Conservation (phyloP, 2,113 vertebrate species). For the Pleuronectes platessa region DNA sequence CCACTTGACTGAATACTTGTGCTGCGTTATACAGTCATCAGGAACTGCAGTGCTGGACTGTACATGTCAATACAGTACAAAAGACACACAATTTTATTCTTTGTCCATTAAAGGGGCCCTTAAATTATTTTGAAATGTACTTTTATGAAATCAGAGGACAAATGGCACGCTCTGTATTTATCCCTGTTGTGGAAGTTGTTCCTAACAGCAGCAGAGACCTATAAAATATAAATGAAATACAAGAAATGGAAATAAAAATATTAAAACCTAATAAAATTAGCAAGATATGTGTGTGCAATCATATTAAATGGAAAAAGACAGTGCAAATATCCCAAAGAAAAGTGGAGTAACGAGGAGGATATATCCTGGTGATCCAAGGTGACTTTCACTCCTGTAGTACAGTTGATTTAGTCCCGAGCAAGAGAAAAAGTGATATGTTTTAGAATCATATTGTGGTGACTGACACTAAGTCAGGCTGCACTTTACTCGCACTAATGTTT, state of each 20-base stretch:
- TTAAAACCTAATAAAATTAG: background rate
- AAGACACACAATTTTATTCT: background rate
- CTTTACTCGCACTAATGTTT: background rate
- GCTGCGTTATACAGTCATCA: background rate
- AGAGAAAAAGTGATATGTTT: background rate
- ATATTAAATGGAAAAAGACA: no score
- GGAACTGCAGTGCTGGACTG: background rate
- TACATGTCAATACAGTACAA: background rate
- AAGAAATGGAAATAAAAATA: background rate
- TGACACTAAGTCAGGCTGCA: background rate
- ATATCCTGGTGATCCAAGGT: background rate
- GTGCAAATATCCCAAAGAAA: background rate
- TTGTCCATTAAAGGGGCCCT: background rate
- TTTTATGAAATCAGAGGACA: background rate
- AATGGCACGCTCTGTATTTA: background rate
- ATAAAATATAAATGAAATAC: background rate
- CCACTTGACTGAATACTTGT: conserved; percentile 27
- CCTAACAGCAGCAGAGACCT: no score
- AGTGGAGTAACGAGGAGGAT: background rate
- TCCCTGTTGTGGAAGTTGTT: background rate
- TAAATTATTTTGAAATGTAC: background rate
- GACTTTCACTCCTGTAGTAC: background rate
- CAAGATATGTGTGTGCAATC: background rate
- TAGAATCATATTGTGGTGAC: background rate
- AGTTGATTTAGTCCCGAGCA: background rate